A percentile compares a stretch with the other conserved stretches of the same genome.
These are phyloP conservation scores for Lamellibrachia satsuma DNA, from an alignment of 2,888 invertebrate species.

Conservation along the genomic window DNA sequence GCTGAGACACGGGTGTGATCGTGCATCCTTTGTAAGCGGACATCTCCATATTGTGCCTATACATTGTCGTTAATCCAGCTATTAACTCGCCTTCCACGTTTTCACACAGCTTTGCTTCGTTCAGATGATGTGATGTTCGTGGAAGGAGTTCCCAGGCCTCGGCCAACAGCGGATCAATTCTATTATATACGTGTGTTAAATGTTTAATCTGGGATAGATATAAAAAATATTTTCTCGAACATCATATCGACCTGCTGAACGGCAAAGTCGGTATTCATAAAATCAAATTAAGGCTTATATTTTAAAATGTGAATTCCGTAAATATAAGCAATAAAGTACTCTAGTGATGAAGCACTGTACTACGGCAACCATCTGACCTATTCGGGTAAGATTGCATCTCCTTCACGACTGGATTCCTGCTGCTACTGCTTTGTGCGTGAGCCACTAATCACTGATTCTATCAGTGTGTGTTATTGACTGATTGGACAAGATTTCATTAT, in stretches of 20 bases:
- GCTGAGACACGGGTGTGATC: neutral
- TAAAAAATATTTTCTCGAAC: no score
- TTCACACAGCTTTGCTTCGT: neutral
- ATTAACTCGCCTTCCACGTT: neutral
- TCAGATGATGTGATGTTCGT: neutral
- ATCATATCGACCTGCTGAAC: no score
- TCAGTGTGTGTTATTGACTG: neutral
- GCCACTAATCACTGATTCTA: neutral
- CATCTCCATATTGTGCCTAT: neutral
- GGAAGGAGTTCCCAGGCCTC: neutral
- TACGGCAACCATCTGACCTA: neutral
- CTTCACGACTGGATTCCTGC: neutral
- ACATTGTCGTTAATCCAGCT: neutral
- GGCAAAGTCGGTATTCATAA: no score
- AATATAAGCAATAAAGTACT: neutral
- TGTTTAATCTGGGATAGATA: neutral
- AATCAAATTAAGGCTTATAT: no score
- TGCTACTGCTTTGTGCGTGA: neutral
- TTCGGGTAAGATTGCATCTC: neutral
- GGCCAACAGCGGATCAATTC: neutral
- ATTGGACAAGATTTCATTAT: neutral
- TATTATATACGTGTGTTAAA: neutral
- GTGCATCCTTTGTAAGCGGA: neutral
- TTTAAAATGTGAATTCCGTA: no score
- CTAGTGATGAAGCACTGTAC: neutral